Conservation (phyloP, 2,113 vertebrate species). For the Litocranius walleri region DNA sequence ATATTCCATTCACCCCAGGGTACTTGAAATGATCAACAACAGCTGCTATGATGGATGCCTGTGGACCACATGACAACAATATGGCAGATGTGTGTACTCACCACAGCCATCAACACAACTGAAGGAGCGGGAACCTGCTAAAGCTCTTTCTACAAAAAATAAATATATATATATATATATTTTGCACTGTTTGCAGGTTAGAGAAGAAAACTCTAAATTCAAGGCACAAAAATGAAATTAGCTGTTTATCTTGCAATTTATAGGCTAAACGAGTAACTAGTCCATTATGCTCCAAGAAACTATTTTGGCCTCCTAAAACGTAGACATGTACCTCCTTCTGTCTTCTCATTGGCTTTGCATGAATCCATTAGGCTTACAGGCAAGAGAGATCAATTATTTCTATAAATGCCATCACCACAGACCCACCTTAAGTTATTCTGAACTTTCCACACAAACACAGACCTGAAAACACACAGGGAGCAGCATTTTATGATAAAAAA, state of each 20-base stretch:
- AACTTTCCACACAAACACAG: background rate
- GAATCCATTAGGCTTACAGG: background rate
- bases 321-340: background rate
- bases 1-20: background rate
- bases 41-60: background rate
- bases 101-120: background rate
- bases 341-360: background rate
- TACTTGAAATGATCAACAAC: background rate
- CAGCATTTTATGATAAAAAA: background rate
- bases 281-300: background rate
- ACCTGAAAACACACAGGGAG: background rate
- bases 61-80: background rate
- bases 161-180: too few species aligned
- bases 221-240: background rate
- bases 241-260: background rate
- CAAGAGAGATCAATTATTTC: background rate
- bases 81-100: background rate
- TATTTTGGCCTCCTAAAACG: background rate
- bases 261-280: background rate
- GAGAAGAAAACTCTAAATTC: background rate
- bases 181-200: background rate
- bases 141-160: background rate
- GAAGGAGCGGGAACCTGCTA: background rate
- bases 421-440: background rate
- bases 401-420: background rate